Base-by-base conservation (phyloP, 2,113 vertebrate genomes). In the Hepsetus odoe region DNA sequence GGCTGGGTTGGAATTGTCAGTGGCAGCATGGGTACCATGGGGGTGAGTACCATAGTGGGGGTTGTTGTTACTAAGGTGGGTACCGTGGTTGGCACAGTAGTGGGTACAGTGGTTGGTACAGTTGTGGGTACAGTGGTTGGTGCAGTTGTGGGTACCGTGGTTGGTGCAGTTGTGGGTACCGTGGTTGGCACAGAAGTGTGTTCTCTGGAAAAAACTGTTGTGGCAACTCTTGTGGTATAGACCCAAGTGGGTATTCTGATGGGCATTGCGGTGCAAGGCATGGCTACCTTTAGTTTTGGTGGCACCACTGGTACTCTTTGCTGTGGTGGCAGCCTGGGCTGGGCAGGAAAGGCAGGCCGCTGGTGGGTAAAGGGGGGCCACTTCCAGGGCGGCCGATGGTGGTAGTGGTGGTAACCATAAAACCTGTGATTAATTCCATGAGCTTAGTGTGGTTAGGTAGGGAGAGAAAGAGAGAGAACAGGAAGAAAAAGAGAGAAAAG, bases 391-490 rank as follows among this genome's bases (percentile, higher is more conserved):
- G 85, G 72, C 51, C 59, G 80, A 11, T 84, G 80, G 72, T 75
- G 80, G 65, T 51, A 85, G 73, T 86, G 86, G 75, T 77, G 80
- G 65, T 88, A 82, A 69, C 85, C 84, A 70, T 88, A 81, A 80
- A 84, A 83, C 87, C 88, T 86, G 79, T 87, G 85, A 80, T 85
- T 82, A 67, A 78, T 81, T 75, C 85, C 82, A 72, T 79, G 84
- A 83, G 82, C 91, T 92, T 87, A 87, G 78, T 55, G 65, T 83
- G 79, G 28, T 73, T 53, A 87, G 5, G 64, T 80, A 78, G 58
- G 46, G 65, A 68, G 49, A 30, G 64, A 75, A 5, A 75, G 82
- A 73, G 73, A 75, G 49, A n/a, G 49, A 66, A 8, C 55, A 33
- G 49, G 30, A 33, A 32, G 3, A 32, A 20, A 14, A 53, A 38